Evolutionary conservation across 2,797 vertebrate genomes (phyloP).

Genomic region (Sebastes cheni): DNA sequence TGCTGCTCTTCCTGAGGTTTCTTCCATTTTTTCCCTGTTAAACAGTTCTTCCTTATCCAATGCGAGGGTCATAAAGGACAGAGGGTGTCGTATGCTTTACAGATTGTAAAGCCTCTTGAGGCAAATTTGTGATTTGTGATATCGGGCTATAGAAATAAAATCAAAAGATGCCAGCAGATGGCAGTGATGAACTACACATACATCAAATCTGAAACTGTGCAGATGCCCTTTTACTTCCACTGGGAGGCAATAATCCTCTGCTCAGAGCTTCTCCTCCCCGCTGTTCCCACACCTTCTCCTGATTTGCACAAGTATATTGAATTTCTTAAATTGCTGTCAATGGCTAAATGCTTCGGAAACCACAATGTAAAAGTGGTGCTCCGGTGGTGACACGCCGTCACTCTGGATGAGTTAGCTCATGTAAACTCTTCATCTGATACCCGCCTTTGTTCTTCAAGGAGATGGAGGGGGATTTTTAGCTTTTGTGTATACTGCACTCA

Average conservation of each 20-base stretch:
- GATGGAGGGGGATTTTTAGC: constrained; percentile 58
- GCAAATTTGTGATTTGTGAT: no score
- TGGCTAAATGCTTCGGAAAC: constrained; percentile 41
- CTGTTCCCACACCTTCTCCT: constrained; percentile 1
- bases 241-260: constrained; percentile 16
- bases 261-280: neutral
- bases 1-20: no score
- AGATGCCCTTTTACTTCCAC: constrained; percentile 19
- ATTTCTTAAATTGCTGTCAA: constrained; percentile 45
- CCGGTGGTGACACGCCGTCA: constrained; percentile 47
- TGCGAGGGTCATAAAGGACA: no score
- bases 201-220: neutral
- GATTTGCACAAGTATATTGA: constrained; percentile 24
- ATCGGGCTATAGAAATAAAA: neutral
- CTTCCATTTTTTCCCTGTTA: no score
- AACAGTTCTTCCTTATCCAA: no score
- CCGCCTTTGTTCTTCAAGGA: constrained; percentile 60
- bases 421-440: constrained; percentile 65
- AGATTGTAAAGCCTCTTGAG: no score
- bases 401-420: constrained; percentile 50
- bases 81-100: no score
- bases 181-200: constrained; percentile 24
- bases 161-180: constrained; percentile 45
- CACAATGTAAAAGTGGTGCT: constrained; percentile 32
- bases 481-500: constrained; percentile 55